Evolutionary conservation across 92 coral and sea anemone genomes (phyloP).

Genomic region (Heliopora coerulea): DNA sequence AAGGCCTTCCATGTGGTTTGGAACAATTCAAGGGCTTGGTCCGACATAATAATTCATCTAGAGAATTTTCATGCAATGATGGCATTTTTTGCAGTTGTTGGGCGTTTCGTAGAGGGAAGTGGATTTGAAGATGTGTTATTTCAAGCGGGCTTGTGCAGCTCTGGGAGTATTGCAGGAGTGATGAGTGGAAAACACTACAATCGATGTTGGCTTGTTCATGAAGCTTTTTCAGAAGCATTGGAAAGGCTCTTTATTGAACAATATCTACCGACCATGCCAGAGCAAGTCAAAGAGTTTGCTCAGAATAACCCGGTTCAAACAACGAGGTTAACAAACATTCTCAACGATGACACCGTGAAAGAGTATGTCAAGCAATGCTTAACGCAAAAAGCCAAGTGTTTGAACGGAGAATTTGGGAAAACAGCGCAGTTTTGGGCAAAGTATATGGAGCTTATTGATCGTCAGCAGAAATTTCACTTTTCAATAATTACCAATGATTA

Average conservation of each 20-base stretch:
- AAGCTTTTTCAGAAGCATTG: slow-evolving; percentile 24
- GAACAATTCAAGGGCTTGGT: slow-evolving; percentile 28
- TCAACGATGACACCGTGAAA: too few species aligned
- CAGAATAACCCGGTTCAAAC: too few species aligned
- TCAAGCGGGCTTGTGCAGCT: slow-evolving; percentile 30
- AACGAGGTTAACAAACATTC: too few species aligned
- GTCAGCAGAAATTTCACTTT: slow-evolving; percentile 8
- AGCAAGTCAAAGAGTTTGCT: neutral
- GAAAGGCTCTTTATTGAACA: too few species aligned
- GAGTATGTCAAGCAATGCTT: too few species aligned
- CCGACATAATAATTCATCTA: slow-evolving; percentile 17
- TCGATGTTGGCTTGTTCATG: slow-evolving; percentile 21
- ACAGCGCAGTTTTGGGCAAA: slow-evolving; percentile 26
- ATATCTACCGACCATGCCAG: too few species aligned
- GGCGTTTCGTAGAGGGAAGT: slow-evolving; percentile 27
- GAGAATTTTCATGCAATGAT: slow-evolving; percentile 28
- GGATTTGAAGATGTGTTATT: slow-evolving; percentile 27
- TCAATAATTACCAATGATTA: slow-evolving; percentile 10
- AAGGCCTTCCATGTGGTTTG: slow-evolving; percentile 30
- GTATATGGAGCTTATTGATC: slow-evolving; percentile 16
- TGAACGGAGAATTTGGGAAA: slow-evolving; percentile 24
- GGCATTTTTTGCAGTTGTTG: slow-evolving; percentile 32
- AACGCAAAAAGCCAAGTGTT: slow-evolving; percentile 6
- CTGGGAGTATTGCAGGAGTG: slow-evolving; percentile 14
- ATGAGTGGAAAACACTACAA: slow-evolving; percentile 18